Conservation (phyloP, 2,888 invertebrate genomes). For the Athalia circularis region DNA sequence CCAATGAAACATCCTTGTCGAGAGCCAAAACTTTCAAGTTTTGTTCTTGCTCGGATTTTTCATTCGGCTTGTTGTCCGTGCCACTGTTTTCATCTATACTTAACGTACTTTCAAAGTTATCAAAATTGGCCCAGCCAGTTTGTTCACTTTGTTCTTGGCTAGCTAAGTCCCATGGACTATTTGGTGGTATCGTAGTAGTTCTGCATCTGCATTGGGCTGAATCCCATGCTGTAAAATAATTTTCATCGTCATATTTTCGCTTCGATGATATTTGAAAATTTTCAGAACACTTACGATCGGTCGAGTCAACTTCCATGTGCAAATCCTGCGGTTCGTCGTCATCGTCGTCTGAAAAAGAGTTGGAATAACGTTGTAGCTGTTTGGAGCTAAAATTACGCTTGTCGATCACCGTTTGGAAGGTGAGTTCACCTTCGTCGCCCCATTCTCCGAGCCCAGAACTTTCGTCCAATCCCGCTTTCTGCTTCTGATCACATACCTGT, state of each 20-base stretch:
- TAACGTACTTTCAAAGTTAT: constrained; percentile 64
- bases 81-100: constrained; percentile 56
- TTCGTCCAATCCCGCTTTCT: constrained; percentile 65
- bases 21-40: neutral
- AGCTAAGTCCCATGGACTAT: constrained; percentile 66
- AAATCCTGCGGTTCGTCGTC: constrained; percentile 71
- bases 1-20: constrained; percentile 23
- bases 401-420: constrained; percentile 75
- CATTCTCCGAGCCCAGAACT: constrained; percentile 69
- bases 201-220: constrained; percentile 35
- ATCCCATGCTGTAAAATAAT: constrained; percentile 61
- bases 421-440: constrained; percentile 74
- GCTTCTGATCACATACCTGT: constrained; percentile 67
- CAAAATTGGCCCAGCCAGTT: constrained; percentile 71
- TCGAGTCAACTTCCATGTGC: constrained; percentile 73
- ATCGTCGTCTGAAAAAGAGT: constrained; percentile 75
- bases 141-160: constrained; percentile 62
- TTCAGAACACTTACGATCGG: constrained; percentile 73
- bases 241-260: neutral
- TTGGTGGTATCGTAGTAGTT: constrained; percentile 54
- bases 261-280: constrained; percentile 16
- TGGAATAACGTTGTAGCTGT: constrained; percentile 67
- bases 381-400: constrained; percentile 71
- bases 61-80: constrained; percentile 53
- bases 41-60: constrained; percentile 43